Percentiles rank a stretch among this genome's conserved stretches.
Evolutionary conservation across 2,888 invertebrate genomes (phyloP).

Genomic region (Epiblema foenella): DNA sequence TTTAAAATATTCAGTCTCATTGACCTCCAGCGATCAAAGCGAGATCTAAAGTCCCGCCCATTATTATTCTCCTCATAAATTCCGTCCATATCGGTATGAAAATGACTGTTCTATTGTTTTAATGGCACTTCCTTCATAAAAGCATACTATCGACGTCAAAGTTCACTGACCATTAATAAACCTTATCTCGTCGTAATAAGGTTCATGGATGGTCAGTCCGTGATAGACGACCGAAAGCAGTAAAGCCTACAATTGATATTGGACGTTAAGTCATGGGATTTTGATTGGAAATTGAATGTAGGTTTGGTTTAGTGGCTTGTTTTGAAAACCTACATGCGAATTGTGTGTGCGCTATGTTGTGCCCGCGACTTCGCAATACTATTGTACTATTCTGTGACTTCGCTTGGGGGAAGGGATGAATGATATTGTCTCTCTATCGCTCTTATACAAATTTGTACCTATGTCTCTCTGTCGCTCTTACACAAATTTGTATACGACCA

Average conservation of each 20-base stretch:
- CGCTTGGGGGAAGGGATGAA: too few species aligned
- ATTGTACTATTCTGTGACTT: too few species aligned
- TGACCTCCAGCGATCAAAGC: conserved; percentile 9
- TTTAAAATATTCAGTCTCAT: background rate
- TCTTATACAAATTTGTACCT: too few species aligned
- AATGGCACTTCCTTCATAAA: conserved; percentile 39
- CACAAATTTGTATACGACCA: too few species aligned
- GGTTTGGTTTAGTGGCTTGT: background rate
- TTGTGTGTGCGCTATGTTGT: conserved; percentile 11
- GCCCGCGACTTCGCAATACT: conserved; percentile 11
- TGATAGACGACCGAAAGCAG: background rate
- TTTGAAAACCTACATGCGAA: background rate
- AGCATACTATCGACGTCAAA: background rate
- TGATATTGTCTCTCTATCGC: too few species aligned
- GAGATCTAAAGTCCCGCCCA: conserved; percentile 36
- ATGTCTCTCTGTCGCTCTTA: too few species aligned
- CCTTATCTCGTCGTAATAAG: too few species aligned
- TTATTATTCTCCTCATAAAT: conserved; percentile 30
- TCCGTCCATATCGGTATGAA: conserved; percentile 33
- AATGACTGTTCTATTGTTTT: conserved; percentile 40
- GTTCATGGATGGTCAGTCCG: too few species aligned
- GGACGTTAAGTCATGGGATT: background rate
- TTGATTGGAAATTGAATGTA: background rate
- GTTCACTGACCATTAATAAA: too few species aligned
- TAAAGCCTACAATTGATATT: background rate